Evolutionary conservation across 2,113 vertebrate species (phyloP).

Genomic region (Cranoglanis bouderius): DNA sequence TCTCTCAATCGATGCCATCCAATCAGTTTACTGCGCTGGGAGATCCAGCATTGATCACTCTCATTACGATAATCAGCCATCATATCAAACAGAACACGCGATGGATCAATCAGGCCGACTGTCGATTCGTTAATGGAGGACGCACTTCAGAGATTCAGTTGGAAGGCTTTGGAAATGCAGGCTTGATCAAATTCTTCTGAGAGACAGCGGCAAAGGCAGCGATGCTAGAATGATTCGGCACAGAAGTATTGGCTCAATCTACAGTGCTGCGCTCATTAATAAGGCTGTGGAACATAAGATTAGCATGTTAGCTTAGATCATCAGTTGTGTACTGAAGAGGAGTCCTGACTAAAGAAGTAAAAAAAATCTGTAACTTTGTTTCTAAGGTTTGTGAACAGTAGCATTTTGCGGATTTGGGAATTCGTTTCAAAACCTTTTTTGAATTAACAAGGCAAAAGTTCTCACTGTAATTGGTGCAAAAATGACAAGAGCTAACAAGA

Average conservation of each 20-base stretch:
- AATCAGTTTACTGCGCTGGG: background rate
- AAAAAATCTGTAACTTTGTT: background rate
- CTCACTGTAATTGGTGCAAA: background rate
- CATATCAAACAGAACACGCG: slow-evolving; percentile 40
- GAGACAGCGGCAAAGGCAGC: background rate
- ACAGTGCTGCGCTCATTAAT: background rate
- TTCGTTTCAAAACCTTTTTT: background rate
- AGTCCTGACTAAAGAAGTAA: background rate
- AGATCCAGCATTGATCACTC: slow-evolving; percentile 37
- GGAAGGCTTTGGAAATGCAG: background rate
- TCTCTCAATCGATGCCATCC: slow-evolving; percentile 14
- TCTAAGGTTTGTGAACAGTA: background rate
- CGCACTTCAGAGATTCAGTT: slow-evolving; percentile 7
- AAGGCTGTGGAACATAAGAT: background rate
- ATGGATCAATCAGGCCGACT: slow-evolving; percentile 33
- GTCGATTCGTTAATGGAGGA: slow-evolving; percentile 28
- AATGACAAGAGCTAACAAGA: background rate
- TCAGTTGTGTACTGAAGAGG: background rate
- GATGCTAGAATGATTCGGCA: background rate
- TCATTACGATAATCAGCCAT: slow-evolving; percentile 47
- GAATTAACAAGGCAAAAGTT: background rate
- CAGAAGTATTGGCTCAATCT: background rate
- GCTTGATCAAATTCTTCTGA: background rate
- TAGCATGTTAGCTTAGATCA: background rate
- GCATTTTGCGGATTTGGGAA: background rate